A percentile compares a stretch with the other conserved stretches of the same genome.
Conservation (phyloP, 92 coral and sea anemone species). For the Porites cylindrica region DNA sequence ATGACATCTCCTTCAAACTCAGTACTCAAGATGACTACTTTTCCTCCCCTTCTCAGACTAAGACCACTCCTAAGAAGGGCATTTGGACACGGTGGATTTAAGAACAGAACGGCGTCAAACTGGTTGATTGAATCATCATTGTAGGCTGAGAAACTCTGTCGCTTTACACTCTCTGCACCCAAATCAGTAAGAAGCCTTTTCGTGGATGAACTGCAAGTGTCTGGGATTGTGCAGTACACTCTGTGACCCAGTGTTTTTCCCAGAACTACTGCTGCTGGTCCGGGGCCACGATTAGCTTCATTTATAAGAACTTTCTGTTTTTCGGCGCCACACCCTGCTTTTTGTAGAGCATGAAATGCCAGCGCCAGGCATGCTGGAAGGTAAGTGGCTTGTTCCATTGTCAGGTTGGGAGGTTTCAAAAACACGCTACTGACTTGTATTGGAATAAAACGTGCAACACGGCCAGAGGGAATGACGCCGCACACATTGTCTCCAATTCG, state of each 20-base stretch:
- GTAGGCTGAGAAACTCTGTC: constrained; percentile 4
- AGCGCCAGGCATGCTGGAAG: constrained; percentile 56
- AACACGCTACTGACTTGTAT: constrained; percentile 18
- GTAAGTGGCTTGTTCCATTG: constrained; percentile 49
- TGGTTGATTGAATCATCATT: background rate
- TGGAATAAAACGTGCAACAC: constrained; percentile 42
- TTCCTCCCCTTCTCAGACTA: constrained; percentile 43
- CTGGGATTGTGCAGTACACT: constrained; percentile 53
- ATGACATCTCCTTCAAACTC: constrained; percentile 25
- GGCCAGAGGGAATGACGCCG: constrained; percentile 51
- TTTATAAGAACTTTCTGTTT: constrained; percentile 36
- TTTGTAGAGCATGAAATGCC: constrained; percentile 61
- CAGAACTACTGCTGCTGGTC: constrained; percentile 57
- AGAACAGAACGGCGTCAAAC: constrained; percentile 51
- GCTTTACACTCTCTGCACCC: constrained; percentile 44
- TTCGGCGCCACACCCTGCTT: background rate
- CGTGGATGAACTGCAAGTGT: constrained; percentile 10
- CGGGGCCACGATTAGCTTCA: constrained; percentile 65
- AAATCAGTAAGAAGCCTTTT: constrained; percentile 18
- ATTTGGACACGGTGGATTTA: constrained; percentile 26
- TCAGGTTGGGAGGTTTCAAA: constrained; percentile 46
- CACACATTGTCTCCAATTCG: constrained; percentile 46
- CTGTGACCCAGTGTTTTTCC: constrained; percentile 61
- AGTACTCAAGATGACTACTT: constrained; percentile 15
- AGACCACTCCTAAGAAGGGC: constrained; percentile 18